phyloP scores from a whole-genome alignment of 1,140 invertebrate species.

The Platorchestia sp. region DNA sequence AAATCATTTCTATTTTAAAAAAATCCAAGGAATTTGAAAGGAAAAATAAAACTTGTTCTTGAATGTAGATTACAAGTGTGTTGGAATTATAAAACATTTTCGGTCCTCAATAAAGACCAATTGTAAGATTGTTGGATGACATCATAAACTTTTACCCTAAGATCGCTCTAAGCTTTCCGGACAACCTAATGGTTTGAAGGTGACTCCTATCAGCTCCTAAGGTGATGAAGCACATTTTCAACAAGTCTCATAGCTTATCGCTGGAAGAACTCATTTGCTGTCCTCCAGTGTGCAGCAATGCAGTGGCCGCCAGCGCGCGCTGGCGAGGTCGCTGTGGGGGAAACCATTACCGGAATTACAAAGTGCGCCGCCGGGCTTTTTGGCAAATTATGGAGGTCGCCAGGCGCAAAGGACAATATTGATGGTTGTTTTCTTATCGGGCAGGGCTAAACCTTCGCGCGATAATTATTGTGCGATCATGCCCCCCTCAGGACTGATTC shows the following conservation, averaged over 20 bases:
- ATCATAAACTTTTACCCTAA: no score
- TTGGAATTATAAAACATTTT: no score
- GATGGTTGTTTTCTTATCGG: neutral
- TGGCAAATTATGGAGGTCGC: neutral
- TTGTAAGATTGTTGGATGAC: no score
- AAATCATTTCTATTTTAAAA: no score
- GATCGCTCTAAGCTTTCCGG: no score
- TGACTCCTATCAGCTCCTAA: no score
- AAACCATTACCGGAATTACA: conserved; percentile 1
- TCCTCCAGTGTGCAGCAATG: neutral
- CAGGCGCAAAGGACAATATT: neutral
- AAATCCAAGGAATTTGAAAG: no score
- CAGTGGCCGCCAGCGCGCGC: neutral
- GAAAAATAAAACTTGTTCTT: no score
- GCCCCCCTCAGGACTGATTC: neutral
- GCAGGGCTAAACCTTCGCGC: neutral
- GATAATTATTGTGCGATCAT: neutral
- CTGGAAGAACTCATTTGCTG: neutral
- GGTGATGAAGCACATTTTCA: no score
- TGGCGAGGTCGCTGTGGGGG: neutral
- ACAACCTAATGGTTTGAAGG: no score
- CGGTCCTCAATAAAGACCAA: no score
- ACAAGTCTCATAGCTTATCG: neutral
- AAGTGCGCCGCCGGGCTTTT: neutral
- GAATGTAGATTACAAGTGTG: no score